Conservation (phyloP, 2,113 vertebrate species). For the Bubo bubo region DNA sequence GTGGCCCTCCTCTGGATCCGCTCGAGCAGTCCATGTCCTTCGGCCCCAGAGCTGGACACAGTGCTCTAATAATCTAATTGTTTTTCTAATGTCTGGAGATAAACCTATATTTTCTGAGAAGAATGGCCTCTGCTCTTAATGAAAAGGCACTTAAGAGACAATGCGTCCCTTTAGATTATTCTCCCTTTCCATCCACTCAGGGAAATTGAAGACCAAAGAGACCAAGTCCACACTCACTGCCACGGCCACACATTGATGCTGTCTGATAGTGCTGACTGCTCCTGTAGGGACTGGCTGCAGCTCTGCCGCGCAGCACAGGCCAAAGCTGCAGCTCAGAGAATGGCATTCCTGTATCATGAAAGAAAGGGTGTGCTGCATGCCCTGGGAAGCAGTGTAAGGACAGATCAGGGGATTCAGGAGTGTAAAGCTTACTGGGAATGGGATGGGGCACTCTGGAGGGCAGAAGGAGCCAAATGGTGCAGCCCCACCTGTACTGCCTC, state of each 20-base stretch:
- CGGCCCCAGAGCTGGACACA: too few relatives aligned
- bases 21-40: too few relatives aligned
- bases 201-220: background rate
- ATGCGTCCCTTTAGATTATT: background rate
- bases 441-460: background rate
- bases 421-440: background rate
- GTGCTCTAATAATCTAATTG: background rate
- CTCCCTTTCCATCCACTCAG: accelerated
- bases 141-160: background rate
- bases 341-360: background rate
- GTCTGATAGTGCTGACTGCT: background rate
- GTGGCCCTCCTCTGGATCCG: too few relatives aligned
- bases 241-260: accelerated
- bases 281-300: background rate
- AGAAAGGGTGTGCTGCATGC: accelerated
- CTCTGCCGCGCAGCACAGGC: background rate
- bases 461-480: background rate
- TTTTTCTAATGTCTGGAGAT: background rate
- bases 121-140: background rate
- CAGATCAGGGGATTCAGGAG: accelerated
- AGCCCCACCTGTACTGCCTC: background rate
- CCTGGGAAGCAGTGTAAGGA: background rate
- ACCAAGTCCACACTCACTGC: background rate
- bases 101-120: background rate
- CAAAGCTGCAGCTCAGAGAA: background rate